phyloP scores from a whole-genome alignment of 2,888 invertebrate genomes.

The Nomada goodeniana region DNA sequence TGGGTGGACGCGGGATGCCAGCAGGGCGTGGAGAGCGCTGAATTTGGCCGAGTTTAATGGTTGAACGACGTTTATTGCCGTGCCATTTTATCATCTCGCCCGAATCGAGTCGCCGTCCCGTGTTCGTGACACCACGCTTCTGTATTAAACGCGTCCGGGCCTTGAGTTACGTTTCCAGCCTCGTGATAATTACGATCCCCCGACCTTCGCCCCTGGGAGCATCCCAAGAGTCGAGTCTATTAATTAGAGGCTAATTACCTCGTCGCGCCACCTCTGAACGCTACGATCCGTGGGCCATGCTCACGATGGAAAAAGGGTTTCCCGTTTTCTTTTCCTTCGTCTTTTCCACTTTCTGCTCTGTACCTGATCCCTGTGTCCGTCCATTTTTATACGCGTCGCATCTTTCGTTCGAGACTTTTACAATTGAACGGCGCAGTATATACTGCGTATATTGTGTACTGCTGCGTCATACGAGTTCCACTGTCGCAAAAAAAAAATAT shows the following conservation, averaged over 20 bases:
- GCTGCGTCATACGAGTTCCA: not conserved
- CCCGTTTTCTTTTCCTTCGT: constrained; percentile 17
- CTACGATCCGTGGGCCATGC: constrained; percentile 30
- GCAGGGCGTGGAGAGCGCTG: not conserved
- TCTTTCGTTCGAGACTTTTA: not conserved
- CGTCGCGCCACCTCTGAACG: constrained; percentile 68
- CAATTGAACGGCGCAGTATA: not conserved
- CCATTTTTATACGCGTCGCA: not conserved
- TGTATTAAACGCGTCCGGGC: constrained; percentile 62
- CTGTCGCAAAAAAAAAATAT: too few species aligned
- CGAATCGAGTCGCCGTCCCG: constrained; percentile 29
- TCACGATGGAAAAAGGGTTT: constrained; percentile 18
- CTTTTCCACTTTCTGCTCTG: not conserved
- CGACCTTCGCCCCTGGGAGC: constrained; percentile 59
- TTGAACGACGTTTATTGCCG: constrained; percentile 56
- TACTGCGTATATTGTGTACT: too few species aligned
- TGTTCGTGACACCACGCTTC: constrained; percentile 36
- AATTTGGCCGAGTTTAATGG: constrained; percentile 52
- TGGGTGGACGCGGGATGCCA: not conserved
- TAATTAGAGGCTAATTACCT: constrained; percentile 83
- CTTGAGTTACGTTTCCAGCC: constrained; percentile 71
- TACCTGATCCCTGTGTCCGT: not conserved
- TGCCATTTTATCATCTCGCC: constrained; percentile 46
- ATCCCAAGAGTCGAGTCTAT: constrained; percentile 75
- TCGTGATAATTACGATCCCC: constrained; percentile 77